phyloP scores from a whole-genome alignment of 1,140 invertebrate species.

The Micrasema minimum region DNA sequence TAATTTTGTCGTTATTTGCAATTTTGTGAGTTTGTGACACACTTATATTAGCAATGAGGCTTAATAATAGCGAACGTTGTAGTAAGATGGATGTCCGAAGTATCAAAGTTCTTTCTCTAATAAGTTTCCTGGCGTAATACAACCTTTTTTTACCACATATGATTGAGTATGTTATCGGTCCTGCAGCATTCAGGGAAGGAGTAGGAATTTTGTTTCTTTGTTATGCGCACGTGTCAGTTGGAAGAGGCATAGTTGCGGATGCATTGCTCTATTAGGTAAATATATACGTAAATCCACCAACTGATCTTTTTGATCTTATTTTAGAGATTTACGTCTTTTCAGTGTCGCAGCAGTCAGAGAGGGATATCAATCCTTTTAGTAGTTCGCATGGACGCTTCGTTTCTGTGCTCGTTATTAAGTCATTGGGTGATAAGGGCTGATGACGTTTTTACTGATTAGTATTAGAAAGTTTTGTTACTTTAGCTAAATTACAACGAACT shows the following conservation, averaged over 20 bases:
- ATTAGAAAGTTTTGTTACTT: conserved; percentile 51
- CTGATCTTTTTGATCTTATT: conserved; percentile 56
- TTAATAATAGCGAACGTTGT: conserved; percentile 57
- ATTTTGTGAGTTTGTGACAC: conserved; percentile 55
- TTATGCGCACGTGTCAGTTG: too few relatives aligned
- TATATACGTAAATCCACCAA: too few relatives aligned
- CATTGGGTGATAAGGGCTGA: conserved; percentile 53
- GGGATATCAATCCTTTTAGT: too few relatives aligned
- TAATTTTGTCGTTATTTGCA: conserved; percentile 44
- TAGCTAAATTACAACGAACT: conserved; percentile 25
- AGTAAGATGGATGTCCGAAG: conserved; percentile 54
- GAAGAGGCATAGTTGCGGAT: too few relatives aligned
- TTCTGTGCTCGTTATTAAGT: conserved; percentile 56
- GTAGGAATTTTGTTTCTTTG: too few relatives aligned
- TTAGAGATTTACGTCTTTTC: conserved; percentile 55
- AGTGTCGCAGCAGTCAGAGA: conserved; percentile 57
- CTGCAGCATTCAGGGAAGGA: too few relatives aligned
- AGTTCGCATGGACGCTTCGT: too few relatives aligned
- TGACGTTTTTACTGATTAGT: conserved; percentile 52
- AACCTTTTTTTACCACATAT: too few relatives aligned
- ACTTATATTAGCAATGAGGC: conserved; percentile 55
- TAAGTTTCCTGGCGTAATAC: conserved; percentile 51
- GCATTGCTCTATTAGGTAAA: too few relatives aligned
- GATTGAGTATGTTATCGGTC: too few relatives aligned
- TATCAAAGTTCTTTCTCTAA: conserved; percentile 42